Percentiles rank a stretch among this genome's conserved stretches.
Conservation (phyloP, 2,888 invertebrate genomes). For the Brachycybe producta region DNA sequence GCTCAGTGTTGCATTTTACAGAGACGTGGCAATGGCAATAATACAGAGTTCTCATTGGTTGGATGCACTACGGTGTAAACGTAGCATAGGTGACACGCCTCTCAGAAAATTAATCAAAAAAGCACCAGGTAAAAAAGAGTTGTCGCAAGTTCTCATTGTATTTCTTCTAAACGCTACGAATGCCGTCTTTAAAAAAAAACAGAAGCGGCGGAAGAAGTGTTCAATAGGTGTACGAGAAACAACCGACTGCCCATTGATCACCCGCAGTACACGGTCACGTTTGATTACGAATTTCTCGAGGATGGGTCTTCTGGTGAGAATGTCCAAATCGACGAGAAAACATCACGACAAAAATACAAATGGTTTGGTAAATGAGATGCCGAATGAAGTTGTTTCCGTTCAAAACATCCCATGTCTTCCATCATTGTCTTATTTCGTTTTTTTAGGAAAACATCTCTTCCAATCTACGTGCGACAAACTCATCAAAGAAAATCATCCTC, state of each 20-base stretch:
- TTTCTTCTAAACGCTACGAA: too few relatives aligned
- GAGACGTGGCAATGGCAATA: constrained; percentile 35
- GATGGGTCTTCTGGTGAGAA: constrained; percentile 39
- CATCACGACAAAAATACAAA: too few relatives aligned
- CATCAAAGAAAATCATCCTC: constrained; percentile 27
- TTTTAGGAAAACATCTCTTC: too few relatives aligned
- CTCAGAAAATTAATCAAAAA: constrained; percentile 38
- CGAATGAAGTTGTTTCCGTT: too few relatives aligned
- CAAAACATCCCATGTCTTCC: too few relatives aligned
- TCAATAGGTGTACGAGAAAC: constrained; percentile 15
- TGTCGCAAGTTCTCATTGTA: too few relatives aligned
- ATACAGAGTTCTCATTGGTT: constrained; percentile 35
- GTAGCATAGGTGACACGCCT: constrained; percentile 34
- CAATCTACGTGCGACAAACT: not conserved
- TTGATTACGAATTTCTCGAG: constrained; percentile 40
- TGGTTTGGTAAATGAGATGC: too few relatives aligned
- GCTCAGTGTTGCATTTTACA: constrained; percentile 20
- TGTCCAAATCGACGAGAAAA: too few relatives aligned
- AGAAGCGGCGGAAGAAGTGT: constrained; percentile 20
- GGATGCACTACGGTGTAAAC: constrained; percentile 33
- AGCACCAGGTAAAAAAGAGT: constrained; percentile 35
- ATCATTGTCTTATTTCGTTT: too few relatives aligned
- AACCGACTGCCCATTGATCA: constrained; percentile 22
- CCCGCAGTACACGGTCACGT: constrained; percentile 31
- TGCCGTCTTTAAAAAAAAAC: too few relatives aligned